Evolutionary conservation across 2,113 vertebrate genomes (phyloP), one percentile per base, ranked within the genome.

Genomic region (Tragelaphus scriptus): DNA sequence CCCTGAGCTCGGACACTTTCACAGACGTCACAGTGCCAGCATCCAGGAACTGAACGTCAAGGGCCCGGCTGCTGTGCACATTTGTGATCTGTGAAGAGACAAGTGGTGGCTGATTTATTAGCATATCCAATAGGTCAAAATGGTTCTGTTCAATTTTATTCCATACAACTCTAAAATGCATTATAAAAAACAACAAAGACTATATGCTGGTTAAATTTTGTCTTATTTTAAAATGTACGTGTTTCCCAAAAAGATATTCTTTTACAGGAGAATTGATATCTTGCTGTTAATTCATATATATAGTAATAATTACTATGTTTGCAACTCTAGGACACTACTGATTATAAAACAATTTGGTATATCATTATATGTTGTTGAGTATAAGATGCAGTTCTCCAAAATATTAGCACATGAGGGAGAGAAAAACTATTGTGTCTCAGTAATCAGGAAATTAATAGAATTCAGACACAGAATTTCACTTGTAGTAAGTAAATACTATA

Each of bases 1-100:
- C 99, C 98, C 99, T 98, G 75, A 99, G 99, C 47, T 99, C 99
- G 2, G 99, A 99, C 59, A 99, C 99, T 98, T 99, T 99, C 13
- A 99, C 99, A 44, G 99, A 99, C 81, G 99, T 99, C 71, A 99
- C 96, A 7, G 99, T 98, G 88, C 99, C 99, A 44, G 99, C 97
- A 96, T 99, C 99, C 90, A 99, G 98, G 94, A 99, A 99, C 40
- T 99, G 97, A 85, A 99, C 99, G 88, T 99, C 99, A 55, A 99
- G 98, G 58, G 99, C 99, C 30, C 99, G 98, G 95, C 98, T 99
- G 63, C 99, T 99, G 36, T 99, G 99, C 95, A 99, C 99, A 26
- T 99, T 99, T 28, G 99, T 99, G 98, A 99, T 99, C 99, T 99
- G 98, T 65, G 98, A 98, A 4, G 97, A 96, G 86, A 96, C 90